Conservation (phyloP, 2,113 vertebrate species). For the Tonatia bakeri region DNA sequence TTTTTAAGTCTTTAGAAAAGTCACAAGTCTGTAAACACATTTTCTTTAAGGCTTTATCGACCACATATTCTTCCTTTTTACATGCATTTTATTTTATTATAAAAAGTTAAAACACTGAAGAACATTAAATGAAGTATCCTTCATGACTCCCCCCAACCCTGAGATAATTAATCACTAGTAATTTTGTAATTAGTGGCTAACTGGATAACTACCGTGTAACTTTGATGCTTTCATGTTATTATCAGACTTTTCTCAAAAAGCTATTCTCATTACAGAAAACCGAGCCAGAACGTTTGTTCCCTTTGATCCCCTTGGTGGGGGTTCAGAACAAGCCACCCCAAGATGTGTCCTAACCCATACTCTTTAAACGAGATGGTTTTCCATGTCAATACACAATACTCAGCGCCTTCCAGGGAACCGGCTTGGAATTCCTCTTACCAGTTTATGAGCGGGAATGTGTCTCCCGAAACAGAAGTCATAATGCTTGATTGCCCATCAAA, state of each 20-base stretch:
- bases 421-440: slow-evolving; percentile 11
- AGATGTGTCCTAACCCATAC: background rate
- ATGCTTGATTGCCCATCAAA: slow-evolving; percentile 25
- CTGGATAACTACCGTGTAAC: background rate
- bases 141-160: background rate
- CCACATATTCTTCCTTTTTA: background rate
- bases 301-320: background rate
- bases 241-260: background rate
- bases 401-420: background rate
- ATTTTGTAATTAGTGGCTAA: background rate
- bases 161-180: background rate
- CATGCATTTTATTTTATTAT: background rate
- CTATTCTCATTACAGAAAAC: background rate
- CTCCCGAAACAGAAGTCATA: slow-evolving; percentile 38
- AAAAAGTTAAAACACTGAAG: background rate
- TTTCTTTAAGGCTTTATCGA: slow-evolving; percentile 15
- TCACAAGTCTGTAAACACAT: background rate
- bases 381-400: background rate
- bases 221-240: background rate
- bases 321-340: background rate
- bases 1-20: background rate
- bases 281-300: background rate
- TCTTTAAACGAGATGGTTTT: background rate
- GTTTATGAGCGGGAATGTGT: background rate
- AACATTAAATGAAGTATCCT: background rate